These are phyloP conservation scores for Serilophus lunatus DNA, from an alignment of 2,113 vertebrate species.

Conservation along the genomic window DNA sequence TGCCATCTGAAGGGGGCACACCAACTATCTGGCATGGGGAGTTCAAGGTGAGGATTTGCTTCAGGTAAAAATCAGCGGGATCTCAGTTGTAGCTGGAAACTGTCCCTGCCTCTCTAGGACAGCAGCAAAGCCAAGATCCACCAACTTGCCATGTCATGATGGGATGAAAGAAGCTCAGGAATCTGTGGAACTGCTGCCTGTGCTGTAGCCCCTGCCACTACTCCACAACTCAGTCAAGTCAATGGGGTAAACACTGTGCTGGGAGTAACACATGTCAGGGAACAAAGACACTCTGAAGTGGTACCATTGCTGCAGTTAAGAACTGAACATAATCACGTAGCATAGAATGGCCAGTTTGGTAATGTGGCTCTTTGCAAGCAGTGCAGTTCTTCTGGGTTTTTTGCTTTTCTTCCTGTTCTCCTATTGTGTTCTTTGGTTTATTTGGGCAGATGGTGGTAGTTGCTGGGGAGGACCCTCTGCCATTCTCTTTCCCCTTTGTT, in stretches of 20 bases:
- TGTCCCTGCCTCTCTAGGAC: neutral
- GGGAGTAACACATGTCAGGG: neutral
- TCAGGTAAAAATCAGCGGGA: neutral
- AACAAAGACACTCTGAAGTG: neutral
- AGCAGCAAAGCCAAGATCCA: neutral
- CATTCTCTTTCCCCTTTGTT: neutral
- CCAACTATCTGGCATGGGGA: neutral
- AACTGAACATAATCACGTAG: neutral
- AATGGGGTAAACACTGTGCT: neutral
- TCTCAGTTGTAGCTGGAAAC: neutral
- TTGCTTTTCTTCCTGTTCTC: neutral
- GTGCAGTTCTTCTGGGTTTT: neutral
- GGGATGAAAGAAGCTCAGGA: neutral
- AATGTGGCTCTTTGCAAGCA: neutral
- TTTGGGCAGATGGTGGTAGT: neutral
- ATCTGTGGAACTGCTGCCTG: neutral
- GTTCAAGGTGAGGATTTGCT: neutral
- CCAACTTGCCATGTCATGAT: neutral
- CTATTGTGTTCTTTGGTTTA: neutral
- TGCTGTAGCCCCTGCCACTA: neutral
- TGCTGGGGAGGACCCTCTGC: neutral
- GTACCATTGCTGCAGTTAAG: neutral
- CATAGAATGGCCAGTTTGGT: neutral
- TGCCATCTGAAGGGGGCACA: neutral
- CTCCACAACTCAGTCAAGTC: neutral